Conservation (phyloP, 2,113 vertebrate species). For the Copsychus sechellarum region DNA sequence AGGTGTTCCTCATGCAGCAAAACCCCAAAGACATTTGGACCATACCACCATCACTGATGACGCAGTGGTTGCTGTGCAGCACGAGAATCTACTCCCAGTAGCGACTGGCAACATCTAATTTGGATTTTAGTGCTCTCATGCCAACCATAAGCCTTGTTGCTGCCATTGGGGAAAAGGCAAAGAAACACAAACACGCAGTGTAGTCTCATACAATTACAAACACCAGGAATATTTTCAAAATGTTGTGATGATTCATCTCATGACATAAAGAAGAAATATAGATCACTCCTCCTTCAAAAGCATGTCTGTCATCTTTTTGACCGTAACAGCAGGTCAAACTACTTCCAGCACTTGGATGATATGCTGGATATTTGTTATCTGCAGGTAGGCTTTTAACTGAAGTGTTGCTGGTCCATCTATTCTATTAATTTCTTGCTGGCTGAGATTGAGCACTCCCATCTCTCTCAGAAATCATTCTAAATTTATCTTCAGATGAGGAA, state of each 20-base stretch:
- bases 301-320: neutral
- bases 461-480: constrained; percentile 15
- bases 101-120: neutral
- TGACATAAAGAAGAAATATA: neutral
- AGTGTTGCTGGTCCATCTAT: neutral
- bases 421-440: neutral
- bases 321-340: neutral
- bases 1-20: neutral
- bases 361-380: neutral
- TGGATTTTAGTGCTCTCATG: neutral
- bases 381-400: neutral
- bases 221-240: constrained; percentile 2
- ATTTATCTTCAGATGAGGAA: constrained; percentile 30
- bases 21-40: neutral
- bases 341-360: neutral
- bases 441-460: neutral
- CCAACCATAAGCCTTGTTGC: neutral
- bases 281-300: neutral
- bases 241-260: neutral
- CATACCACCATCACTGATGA: neutral
- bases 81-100: neutral
- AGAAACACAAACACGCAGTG: neutral
- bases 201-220: neutral
- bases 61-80: neutral
- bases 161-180: neutral